Percentiles rank a stretch among this genome's conserved stretches.
phyloP scores from a whole-genome alignment of 2,888 invertebrate species.

The Pachycephus smyrnensis region DNA sequence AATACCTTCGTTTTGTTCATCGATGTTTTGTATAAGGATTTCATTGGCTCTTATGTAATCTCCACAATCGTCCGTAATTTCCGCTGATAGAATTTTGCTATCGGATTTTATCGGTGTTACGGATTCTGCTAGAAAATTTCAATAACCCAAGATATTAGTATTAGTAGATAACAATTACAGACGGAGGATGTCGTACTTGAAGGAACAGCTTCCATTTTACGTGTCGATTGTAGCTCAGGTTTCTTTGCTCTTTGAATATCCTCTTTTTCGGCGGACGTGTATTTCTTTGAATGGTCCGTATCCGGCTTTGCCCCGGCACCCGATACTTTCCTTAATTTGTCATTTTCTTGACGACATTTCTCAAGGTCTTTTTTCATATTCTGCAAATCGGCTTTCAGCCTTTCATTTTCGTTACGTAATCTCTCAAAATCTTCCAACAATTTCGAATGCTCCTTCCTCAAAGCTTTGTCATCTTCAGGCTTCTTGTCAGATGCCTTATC shows the following conservation, averaged over 20 bases:
- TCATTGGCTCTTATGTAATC: conserved; percentile 48
- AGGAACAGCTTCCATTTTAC: not conserved
- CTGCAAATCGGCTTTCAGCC: conserved; percentile 21
- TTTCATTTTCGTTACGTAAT: conserved; percentile 33
- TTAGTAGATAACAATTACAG: not conserved
- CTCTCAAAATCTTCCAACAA: conserved; percentile 18
- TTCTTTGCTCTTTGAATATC: not conserved
- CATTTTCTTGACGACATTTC: not conserved
- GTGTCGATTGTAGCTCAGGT: not conserved
- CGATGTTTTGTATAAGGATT: conserved; percentile 41
- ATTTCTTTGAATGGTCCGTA: too few relatives aligned
- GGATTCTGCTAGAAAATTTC: not conserved
- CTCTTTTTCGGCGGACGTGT: too few relatives aligned
- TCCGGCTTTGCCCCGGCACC: not conserved
- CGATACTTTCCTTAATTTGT: conserved; percentile 15
- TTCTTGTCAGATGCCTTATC: not conserved
- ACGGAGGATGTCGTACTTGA: not conserved
- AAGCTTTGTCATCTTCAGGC: not conserved
- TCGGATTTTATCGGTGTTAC: not conserved
- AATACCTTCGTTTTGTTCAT: conserved; percentile 47
- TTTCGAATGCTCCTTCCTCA: conserved; percentile 15
- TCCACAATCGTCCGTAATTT: conserved; percentile 28
- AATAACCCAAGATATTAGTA: not conserved
- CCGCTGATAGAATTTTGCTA: not conserved
- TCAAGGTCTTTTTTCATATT: conserved; percentile 19